Evolutionary conservation across 2,113 vertebrate species (phyloP), one percentile per base, ranked within the genome.

Genomic region (Dolichallabes microphthalmus): DNA sequence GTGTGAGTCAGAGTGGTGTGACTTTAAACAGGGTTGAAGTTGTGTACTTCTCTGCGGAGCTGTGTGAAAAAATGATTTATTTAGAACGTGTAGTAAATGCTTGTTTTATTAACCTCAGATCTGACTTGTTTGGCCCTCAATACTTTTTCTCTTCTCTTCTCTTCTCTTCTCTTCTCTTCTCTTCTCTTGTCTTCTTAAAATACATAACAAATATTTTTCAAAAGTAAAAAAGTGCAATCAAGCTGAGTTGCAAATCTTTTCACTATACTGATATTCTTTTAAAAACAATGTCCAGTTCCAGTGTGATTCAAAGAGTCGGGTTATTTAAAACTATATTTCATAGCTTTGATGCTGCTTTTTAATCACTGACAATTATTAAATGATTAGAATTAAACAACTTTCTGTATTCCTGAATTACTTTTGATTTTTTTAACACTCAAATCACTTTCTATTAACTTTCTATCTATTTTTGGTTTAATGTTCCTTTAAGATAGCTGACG

Each of bases 291-390:
- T 66, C 27, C 27, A 55, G 50, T 58, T 82, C 52, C 20, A 58
- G 22, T 74, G 82, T 63, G 82, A 73, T 35, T 45, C 8, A 58
- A 77, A 20, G 13, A 55, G 19, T 22, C 20, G 22, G 2, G 20
- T 76, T n/a, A 64, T 76, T 52, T 75, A 83, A 83, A 17, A 74
- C 25, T 50, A 27, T 57, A 4, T 3, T 1, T 9, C 22, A 1
- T 17, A 71, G n/a, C 53, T 15, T 63, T 77, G 55, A 35, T n/a
- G 55, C 8, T 76, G 82, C 45, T 84, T 84, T 84, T 27, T 73
- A n/a, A 27, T 61, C 55, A 27, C 60, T 14, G 10, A 75, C 76
- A 45, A 76, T 84, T 76, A 84, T 55, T 17, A 53, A 53, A 15
- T 22, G n/a, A 76, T 76, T 55, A 2, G 15, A 76, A 76, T 73